phyloP scores from a whole-genome alignment of 2,113 vertebrate genomes.

The Labrus mixtus region DNA sequence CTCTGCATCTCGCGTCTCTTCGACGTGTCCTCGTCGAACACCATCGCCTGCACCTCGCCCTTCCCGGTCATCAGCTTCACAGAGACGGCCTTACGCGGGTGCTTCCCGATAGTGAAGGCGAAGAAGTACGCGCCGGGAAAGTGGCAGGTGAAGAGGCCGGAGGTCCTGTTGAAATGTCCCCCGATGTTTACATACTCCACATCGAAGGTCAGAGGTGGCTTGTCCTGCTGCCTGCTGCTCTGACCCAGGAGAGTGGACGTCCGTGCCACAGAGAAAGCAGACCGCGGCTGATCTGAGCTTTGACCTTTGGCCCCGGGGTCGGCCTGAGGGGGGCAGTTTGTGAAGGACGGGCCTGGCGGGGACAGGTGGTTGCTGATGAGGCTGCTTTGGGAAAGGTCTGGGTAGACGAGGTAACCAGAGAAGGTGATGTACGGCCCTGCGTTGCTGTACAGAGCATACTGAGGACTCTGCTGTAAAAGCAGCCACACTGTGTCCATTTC shows the following conservation, averaged over 20 bases:
- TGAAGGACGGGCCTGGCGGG: slow-evolving; percentile 42
- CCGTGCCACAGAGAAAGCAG: slow-evolving; percentile 85
- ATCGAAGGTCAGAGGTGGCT: slow-evolving; percentile 81
- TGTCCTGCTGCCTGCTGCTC: slow-evolving; percentile 55
- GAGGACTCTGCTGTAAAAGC: slow-evolving; percentile 76
- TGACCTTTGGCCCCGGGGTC: slow-evolving; percentile 39
- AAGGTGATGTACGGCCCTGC: slow-evolving; percentile 84
- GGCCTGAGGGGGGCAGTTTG: slow-evolving; percentile 67
- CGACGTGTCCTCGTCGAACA: slow-evolving; percentile 85
- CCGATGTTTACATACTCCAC: slow-evolving; percentile 86
- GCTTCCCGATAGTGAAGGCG: slow-evolving; percentile 85
- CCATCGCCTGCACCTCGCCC: slow-evolving; percentile 85
- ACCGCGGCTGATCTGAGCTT: slow-evolving; percentile 61
- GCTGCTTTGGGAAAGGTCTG: slow-evolving; percentile 58
- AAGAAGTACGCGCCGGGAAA: slow-evolving; percentile 84
- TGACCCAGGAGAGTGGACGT: slow-evolving; percentile 79
- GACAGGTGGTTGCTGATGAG: slow-evolving; percentile 79
- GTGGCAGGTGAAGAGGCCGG: slow-evolving; percentile 81
- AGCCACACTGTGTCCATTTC: slow-evolving; percentile 84
- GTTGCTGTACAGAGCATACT: slow-evolving; percentile 85
- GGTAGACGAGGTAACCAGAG: slow-evolving; percentile 85
- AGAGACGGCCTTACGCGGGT: slow-evolving; percentile 82
- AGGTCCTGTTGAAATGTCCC: slow-evolving; percentile 82
- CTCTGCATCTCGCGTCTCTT: slow-evolving; percentile 85
- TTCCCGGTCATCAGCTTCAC: slow-evolving; percentile 85